phyloP scores from a whole-genome alignment of 2,888 invertebrate species.

The Kryphioiulus occultus region DNA sequence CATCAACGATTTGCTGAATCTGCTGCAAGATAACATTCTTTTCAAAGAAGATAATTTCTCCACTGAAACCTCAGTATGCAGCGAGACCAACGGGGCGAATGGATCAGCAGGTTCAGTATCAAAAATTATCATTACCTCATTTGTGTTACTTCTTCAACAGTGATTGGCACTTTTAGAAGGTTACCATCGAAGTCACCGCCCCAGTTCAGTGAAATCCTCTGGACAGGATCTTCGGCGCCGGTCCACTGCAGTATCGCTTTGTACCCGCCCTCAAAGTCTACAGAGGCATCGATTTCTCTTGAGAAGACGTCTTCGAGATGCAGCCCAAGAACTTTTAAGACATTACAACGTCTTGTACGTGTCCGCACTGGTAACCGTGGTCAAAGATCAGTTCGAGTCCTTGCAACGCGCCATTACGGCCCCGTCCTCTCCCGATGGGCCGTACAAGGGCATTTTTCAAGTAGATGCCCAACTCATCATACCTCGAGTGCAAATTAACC shows the following conservation, averaged over 20 bases:
- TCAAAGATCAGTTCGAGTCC: slow-evolving; percentile 34
- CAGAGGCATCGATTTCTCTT: slow-evolving; percentile 45
- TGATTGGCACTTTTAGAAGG: background rate
- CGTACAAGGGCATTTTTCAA: slow-evolving; percentile 69
- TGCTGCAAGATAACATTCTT: slow-evolving; percentile 56
- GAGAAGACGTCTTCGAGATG: slow-evolving; percentile 47
- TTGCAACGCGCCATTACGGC: background rate
- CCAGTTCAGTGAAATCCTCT: background rate
- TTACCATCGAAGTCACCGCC: background rate
- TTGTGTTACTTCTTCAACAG: background rate
- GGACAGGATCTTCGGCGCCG: slow-evolving; percentile 27
- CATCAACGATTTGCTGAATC: slow-evolving; percentile 62
- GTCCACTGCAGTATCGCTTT: background rate
- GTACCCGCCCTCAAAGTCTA: slow-evolving; percentile 11
- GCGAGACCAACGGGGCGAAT: background rate
- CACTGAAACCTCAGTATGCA: background rate
- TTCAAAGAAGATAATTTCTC: slow-evolving; percentile 4
- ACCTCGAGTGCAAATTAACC: slow-evolving; percentile 85
- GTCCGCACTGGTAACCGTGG: background rate
- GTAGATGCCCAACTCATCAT: slow-evolving; percentile 84
- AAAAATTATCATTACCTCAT: background rate
- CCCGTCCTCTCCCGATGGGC: slow-evolving; percentile 45
- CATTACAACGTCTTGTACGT: slow-evolving; percentile 46
- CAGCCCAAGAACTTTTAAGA: slow-evolving; percentile 44
- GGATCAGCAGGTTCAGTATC: background rate